These are phyloP conservation scores for Nothura maculosa DNA, from an alignment of 2,797 vertebrate genomes.

Conservation along the genomic window DNA sequence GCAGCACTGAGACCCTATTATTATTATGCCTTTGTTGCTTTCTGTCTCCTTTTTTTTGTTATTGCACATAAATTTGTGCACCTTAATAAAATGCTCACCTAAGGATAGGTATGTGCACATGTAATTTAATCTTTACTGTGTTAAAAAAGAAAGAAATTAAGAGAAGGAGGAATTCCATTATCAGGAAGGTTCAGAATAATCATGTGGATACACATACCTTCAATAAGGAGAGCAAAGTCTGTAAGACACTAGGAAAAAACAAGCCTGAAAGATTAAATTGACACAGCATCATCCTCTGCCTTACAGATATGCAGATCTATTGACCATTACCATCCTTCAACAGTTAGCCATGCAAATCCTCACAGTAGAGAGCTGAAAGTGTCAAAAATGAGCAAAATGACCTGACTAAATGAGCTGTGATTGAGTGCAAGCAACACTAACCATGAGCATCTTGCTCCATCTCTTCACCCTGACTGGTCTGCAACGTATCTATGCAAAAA, in stretches of 20 bases:
- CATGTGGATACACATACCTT: not conserved
- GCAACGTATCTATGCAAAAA: not conserved
- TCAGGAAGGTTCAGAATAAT: not conserved
- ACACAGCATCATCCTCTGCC: no score
- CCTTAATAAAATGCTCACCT: not conserved
- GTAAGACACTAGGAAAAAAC: not conserved
- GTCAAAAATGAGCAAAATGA: not conserved
- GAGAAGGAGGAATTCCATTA: not conserved
- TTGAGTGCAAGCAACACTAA: not conserved
- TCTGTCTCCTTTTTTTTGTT: not conserved
- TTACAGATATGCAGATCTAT: not conserved
- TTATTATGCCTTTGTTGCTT: no score
- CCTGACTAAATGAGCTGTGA: not conserved
- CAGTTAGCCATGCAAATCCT: not conserved
- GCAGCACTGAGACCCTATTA: not conserved
- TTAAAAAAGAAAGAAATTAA: not conserved
- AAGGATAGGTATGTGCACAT: fast-evolving
- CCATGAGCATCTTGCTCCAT: not conserved
- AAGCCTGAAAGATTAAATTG: not conserved
- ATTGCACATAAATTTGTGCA: not conserved
- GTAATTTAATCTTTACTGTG: not conserved
- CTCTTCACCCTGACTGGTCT: not conserved
- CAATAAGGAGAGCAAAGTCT: not conserved
- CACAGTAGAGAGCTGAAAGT: not conserved
- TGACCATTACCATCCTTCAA: not conserved